A percentile compares a stretch with the other conserved stretches of the same genome.
Conservation (phyloP, 2,113 vertebrate species). For the Daboia siamensis region DNA sequence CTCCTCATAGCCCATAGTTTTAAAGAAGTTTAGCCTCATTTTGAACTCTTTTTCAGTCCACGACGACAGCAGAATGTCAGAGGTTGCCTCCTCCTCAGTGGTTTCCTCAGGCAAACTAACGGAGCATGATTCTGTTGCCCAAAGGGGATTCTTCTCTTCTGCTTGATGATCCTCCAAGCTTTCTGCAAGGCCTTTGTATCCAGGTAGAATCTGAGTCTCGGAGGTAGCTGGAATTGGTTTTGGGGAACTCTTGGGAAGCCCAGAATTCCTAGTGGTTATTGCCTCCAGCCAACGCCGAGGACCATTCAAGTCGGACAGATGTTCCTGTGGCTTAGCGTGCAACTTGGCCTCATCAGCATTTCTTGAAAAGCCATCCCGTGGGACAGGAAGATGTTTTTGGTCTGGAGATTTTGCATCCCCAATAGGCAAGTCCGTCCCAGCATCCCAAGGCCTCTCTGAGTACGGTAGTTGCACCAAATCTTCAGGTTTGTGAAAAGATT, state of each 20-base stretch:
- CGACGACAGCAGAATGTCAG: not conserved
- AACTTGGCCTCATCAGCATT: not conserved
- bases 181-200: not conserved
- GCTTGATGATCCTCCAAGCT: not conserved
- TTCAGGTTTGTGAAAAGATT: not conserved
- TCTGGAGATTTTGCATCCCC: not conserved
- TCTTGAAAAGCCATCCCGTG: not conserved
- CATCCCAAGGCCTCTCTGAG: not conserved
- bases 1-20: slow-evolving; percentile 30
- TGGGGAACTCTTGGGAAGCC: not conserved
- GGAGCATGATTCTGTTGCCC: not conserved
- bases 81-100: not conserved
- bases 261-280: not conserved
- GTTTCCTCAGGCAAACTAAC: slow-evolving; percentile 23
- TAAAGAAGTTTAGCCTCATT: slow-evolving; percentile 32
- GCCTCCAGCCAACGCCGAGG: not conserved
- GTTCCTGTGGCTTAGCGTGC: not conserved
- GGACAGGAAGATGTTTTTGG: not conserved
- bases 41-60: slow-evolving; percentile 27
- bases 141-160: not conserved
- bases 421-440: not conserved
- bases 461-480: not conserved
- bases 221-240: not conserved
- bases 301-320: not conserved
- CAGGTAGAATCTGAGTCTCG: not conserved